A percentile compares a stretch with the other conserved stretches of the same genome.
phyloP scores from a whole-genome alignment of 2,888 invertebrate species.

The Luperina nickerlii region DNA sequence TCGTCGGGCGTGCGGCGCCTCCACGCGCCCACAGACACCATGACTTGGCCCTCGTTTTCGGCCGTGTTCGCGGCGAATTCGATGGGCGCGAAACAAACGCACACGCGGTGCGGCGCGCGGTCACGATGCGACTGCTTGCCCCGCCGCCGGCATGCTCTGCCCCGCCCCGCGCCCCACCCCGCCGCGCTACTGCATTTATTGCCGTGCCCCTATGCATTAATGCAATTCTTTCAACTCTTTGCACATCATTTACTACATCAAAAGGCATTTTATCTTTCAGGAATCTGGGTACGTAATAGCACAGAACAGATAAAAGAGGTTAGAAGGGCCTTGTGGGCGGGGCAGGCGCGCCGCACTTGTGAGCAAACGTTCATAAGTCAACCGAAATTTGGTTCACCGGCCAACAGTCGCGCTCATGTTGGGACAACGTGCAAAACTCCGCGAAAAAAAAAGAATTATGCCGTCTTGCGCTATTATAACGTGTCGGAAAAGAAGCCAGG shows the following conservation, averaged over 20 bases:
- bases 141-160: conserved; percentile 74
- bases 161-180: conserved; percentile 78
- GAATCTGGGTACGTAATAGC: conserved; percentile 6
- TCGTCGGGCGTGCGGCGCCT: conserved; percentile 87
- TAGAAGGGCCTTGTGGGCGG: too few species aligned
- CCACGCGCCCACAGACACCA: conserved; percentile 88
- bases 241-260: conserved; percentile 49
- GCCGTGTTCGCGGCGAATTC: conserved; percentile 82
- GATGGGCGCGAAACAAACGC: conserved; percentile 83
- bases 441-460: too few species aligned
- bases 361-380: too few species aligned
- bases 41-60: conserved; percentile 75
- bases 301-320: too few species aligned
- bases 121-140: conserved; percentile 85
- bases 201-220: conserved; percentile 80
- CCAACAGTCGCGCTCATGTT: too few species aligned
- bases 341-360: too few species aligned
- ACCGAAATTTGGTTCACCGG: too few species aligned
- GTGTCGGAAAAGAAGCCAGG: too few species aligned
- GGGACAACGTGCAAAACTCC: too few species aligned
- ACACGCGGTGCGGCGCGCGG: conserved; percentile 82
- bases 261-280: conserved; percentile 29
- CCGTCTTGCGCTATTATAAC: too few species aligned
- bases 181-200: conserved; percentile 84
- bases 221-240: conserved; percentile 69